A percentile compares a stretch with the other conserved stretches of the same genome.
Conservation (phyloP, 2,888 invertebrate genomes). For the Mimachlamys varia region DNA sequence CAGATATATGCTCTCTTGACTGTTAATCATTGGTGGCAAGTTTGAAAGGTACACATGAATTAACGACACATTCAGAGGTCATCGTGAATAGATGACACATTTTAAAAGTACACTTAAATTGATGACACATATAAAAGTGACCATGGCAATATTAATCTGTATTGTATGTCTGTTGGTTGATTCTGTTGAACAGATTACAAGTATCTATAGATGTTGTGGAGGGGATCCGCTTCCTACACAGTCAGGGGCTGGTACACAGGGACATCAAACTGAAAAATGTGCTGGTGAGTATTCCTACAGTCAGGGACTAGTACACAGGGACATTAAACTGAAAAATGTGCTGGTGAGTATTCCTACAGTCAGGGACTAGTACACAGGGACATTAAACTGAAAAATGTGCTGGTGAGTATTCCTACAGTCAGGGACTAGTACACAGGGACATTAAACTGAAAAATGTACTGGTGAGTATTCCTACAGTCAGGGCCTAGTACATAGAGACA, state of each 20-base stretch:
- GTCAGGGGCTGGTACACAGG: constrained; percentile 93
- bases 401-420: constrained; percentile 92
- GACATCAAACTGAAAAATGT: constrained; percentile 96
- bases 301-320: constrained; percentile 93
- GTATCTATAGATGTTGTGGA: constrained; percentile 92
- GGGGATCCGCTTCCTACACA: constrained; percentile 94
- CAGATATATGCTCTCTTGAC: no score
- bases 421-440: neutral
- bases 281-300: constrained; percentile 89
- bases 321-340: constrained; percentile 95
- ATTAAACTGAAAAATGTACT: no score
- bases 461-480: no score
- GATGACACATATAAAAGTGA: no score
- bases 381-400: constrained; percentile 94
- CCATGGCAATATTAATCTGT: no score
- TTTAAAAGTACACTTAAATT: no score
- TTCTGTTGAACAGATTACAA: constrained; percentile 79
- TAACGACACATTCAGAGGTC: no score
- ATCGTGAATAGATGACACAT: no score
- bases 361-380: constrained; percentile 94
- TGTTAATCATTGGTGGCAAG: no score
- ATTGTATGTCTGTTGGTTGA: neutral
- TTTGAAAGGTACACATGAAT: no score
- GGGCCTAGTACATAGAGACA: constrained; percentile 89
- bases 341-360: constrained; percentile 91